Evolutionary conservation across 2,888 invertebrate genomes (phyloP), one percentile per base, ranked within the genome.

Genomic region (Lymantria dispar): DNA sequence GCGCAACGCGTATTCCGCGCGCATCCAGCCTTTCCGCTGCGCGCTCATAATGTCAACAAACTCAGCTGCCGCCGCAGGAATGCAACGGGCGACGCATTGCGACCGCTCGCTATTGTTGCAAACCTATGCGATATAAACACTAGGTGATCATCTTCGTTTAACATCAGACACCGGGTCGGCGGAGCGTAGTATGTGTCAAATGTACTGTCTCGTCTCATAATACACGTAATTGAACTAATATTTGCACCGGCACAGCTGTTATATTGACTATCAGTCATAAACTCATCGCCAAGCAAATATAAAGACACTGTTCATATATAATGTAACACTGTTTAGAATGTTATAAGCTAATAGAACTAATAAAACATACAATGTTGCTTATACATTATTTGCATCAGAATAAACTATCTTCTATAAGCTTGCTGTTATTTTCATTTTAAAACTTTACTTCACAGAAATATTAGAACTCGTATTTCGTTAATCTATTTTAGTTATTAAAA

Each of bases 1-100:
- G 80, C 77, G 78, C 78, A 56, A 61, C 62, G 70, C 72, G 75
- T 84, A 85, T 40, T n/a, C 85, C 80, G 84, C 62, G 68, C 66
- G 65, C 80, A 75, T 76, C 73, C 74, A 72, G 68, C 75, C 73
- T 80, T 84, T 83, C 84, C 84, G 64, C 70, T 67, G 50, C 59
- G 61, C 52, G 54, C 52, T 54, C 56, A 62, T 59, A 60, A 60
- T 62, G 76, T 74, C 76, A 76, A 69, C 74, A 74, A 76, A 70
- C 72, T 62, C 69, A 48, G 50, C 62, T 58, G 57, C 53, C 56
- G 48, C 55, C 62, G 47, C 47, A 63, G 65, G 67, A 70, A 70
- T 70, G 66, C 61, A 58, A 62, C 53, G 41, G 54, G 49, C 64
- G 36, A 5, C 45, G 58, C 52, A 49, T 50, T 62, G 43, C 15